Conservation (phyloP, 2,888 invertebrate genomes). For the Ptilodon capucinus region DNA sequence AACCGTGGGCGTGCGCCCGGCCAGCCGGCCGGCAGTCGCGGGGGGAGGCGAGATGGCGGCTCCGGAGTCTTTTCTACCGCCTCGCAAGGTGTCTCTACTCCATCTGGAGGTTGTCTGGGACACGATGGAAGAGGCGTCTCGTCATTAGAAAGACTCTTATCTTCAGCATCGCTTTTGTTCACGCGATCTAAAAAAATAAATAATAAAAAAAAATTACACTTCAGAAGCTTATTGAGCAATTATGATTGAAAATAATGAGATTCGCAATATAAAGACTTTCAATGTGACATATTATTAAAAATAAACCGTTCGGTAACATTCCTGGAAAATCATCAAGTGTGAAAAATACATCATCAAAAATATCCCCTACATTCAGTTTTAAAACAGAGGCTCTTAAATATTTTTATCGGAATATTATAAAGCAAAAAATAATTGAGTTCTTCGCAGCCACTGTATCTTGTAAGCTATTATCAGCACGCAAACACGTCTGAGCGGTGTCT, state of each 20-base stretch:
- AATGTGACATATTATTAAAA: too few relatives aligned
- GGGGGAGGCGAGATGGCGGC: slow-evolving; percentile 63
- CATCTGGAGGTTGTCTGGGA: slow-evolving; percentile 90
- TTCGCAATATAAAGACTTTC: too few relatives aligned
- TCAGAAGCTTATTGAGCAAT: background rate
- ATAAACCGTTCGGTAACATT: too few relatives aligned
- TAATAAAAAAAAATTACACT: slow-evolving; percentile 15
- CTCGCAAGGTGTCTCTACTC: slow-evolving; percentile 90
- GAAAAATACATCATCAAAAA: too few relatives aligned
- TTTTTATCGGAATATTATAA: too few relatives aligned
- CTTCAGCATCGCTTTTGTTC: slow-evolving; percentile 73
- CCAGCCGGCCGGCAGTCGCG: slow-evolving; percentile 58
- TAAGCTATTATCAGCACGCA: slow-evolving; percentile 48
- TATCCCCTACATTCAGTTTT: too few relatives aligned
- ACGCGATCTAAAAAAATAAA: slow-evolving; percentile 76
- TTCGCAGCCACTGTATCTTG: slow-evolving; percentile 9
- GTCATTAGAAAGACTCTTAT: slow-evolving; percentile 76
- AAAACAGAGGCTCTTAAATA: too few relatives aligned
- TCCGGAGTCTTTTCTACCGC: slow-evolving; percentile 82
- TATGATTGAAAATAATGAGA: background rate
- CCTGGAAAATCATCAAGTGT: too few relatives aligned
- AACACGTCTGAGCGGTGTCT: slow-evolving; percentile 43
- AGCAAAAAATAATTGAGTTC: slow-evolving; percentile 17
- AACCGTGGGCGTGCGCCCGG: slow-evolving; percentile 57
- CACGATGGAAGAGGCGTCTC: slow-evolving; percentile 80